Conservation (phyloP, 2,113 vertebrate species). For the Melierax canorus region DNA sequence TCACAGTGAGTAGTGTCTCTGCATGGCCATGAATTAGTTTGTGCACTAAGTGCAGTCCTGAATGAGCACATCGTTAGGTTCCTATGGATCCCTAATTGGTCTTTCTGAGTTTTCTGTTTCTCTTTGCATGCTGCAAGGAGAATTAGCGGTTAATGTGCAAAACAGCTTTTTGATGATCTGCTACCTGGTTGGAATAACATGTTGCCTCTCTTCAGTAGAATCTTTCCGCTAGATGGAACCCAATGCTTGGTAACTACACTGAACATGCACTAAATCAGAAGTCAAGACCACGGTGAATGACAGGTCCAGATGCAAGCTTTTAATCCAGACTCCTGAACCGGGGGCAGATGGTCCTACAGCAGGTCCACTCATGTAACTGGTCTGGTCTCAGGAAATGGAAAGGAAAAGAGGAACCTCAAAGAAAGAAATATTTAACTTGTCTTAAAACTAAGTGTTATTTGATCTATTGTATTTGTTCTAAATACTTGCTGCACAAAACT, state of each 20-base stretch:
- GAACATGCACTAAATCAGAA: background rate
- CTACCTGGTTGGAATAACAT: background rate
- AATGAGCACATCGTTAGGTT: background rate
- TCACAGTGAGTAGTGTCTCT: background rate
- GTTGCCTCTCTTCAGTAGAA: background rate
- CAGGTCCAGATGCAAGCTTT: background rate
- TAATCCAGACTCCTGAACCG: background rate
- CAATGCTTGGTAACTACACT: background rate
- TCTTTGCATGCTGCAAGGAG: background rate
- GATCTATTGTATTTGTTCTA: background rate
- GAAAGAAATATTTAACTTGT: background rate
- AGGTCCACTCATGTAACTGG: background rate
- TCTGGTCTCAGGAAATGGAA: background rate
- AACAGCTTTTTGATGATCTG: background rate
- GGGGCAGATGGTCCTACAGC: background rate
- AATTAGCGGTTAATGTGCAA: background rate
- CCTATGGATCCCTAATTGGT: background rate
- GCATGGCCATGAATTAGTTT: background rate
- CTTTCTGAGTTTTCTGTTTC: background rate
- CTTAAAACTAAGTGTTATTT: background rate
- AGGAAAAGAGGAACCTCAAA: background rate
- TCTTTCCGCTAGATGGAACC: background rate
- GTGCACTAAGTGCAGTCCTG: background rate
- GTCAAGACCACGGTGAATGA: fast-evolving
- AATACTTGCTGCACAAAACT: background rate